A percentile compares a stretch with the other conserved stretches of the same genome.
phyloP scores from a whole-genome alignment of 2,113 vertebrate species.

The Suricata suricatta region DNA sequence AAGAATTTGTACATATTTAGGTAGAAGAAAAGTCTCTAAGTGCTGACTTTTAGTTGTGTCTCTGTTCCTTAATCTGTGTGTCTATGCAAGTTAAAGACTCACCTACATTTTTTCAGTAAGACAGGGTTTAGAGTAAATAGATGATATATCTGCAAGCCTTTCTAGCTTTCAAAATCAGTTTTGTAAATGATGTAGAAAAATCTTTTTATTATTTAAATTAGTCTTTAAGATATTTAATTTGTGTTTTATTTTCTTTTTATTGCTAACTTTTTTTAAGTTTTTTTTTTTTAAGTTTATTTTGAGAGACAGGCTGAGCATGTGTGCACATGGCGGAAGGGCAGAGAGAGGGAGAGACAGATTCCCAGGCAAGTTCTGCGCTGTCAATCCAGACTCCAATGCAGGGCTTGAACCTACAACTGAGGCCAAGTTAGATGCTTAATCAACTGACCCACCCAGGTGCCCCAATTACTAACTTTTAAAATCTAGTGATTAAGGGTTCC shows the following conservation, averaged over 20 bases:
- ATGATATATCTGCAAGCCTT: not conserved
- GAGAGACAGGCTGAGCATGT: too few species aligned
- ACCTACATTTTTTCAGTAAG: not conserved
- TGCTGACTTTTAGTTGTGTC: not conserved
- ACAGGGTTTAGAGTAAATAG: not conserved
- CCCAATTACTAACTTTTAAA: too few species aligned
- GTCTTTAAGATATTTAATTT: not conserved
- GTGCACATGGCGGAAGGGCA: too few species aligned
- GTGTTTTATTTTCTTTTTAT: not conserved
- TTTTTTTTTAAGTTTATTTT: too few species aligned
- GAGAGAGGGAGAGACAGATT: too few species aligned
- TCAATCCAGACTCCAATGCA: too few species aligned
- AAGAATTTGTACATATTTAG: not conserved
- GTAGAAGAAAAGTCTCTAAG: not conserved
- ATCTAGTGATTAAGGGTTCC: too few species aligned
- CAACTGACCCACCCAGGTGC: too few species aligned
- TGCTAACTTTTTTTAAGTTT: not conserved
- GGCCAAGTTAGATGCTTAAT: too few species aligned
- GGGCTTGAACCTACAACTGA: too few species aligned
- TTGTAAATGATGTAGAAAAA: not conserved
- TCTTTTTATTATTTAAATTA: not conserved
- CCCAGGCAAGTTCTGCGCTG: too few species aligned
- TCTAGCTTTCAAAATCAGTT: not conserved
- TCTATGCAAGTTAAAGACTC: not conserved
- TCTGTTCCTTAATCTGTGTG: not conserved